Percentiles rank a stretch among this genome's conserved stretches.
Evolutionary conservation across 1,140 invertebrate genomes (phyloP).

Genomic region (Bathynomus jamesi): DNA sequence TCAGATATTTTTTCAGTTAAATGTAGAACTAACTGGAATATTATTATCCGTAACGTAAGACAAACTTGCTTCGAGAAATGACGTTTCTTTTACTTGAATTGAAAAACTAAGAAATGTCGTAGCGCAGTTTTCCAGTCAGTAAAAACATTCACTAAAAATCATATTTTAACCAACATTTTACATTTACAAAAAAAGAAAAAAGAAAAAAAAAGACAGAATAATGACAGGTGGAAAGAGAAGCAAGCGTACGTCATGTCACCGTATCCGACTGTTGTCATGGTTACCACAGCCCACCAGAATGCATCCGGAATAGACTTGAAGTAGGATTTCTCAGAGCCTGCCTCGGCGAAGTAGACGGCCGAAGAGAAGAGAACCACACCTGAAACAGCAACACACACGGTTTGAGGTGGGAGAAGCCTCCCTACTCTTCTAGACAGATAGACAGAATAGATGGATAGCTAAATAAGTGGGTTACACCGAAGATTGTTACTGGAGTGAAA

Average conservation of each 20-base stretch:
- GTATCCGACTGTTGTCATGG: slow-evolving; percentile 97
- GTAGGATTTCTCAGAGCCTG: slow-evolving; percentile 88
- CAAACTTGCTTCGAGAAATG: too few relatives aligned
- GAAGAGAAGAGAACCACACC: slow-evolving; percentile 97
- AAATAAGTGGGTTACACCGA: background rate
- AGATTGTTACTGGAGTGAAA: too few relatives aligned
- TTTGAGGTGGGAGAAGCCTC: background rate
- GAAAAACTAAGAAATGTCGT: too few relatives aligned
- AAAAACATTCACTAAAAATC: too few relatives aligned
- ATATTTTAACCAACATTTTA: too few relatives aligned
- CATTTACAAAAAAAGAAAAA: background rate
- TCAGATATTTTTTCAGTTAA: too few relatives aligned
- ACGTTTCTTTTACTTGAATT: too few relatives aligned
- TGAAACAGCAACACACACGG: slow-evolving; percentile 42
- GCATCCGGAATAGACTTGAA: slow-evolving; percentile 63
- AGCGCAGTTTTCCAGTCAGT: too few relatives aligned
- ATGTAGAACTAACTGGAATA: too few relatives aligned
- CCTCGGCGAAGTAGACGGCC: slow-evolving; percentile 97
- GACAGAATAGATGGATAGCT: slow-evolving; percentile 5
- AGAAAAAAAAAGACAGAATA: background rate
- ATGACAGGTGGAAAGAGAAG: background rate
- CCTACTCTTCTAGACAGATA: background rate
- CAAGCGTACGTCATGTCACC: slow-evolving; percentile 93
- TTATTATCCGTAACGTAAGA: too few relatives aligned
- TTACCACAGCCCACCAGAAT: slow-evolving; percentile 98